Base-by-base conservation (phyloP, 2,888 invertebrate genomes). In the Liodrosophila aerea region DNA sequence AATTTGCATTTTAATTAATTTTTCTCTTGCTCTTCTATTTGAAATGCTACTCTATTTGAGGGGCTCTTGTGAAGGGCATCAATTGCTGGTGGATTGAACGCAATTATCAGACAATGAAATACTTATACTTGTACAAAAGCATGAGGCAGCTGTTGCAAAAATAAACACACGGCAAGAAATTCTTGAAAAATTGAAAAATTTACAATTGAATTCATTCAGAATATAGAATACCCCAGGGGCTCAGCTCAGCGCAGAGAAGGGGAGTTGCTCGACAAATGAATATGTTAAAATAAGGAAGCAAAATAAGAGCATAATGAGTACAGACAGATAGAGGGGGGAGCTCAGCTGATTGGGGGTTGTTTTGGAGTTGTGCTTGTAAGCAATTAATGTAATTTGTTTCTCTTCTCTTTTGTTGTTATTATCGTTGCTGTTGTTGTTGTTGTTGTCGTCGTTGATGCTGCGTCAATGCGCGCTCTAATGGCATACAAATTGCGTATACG, bases 351-450 rank as follows among this genome's bases (percentile, higher is more conserved):
- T 33, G 16, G 37, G 49, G 51, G 45, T 46, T 49, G 52, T 2
- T 43, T 30, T 31, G 29, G 47, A 71, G 56, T 57, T n/a, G 41
- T 16, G 66, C 65, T 54, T 66, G 47, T 69, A 53, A 81, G 70
- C 84, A 78, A 84, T 78, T 84, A 84, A 81, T 81, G 63, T 84
- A 73, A 84, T 81, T 77, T 70, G 73, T 83, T 59, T 67, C 39
- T 15, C 34, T 33, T 16, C 37, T 16, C 12, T 40, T 16, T 12
- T 15, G 12, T 36, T 7, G 9, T 4, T 18, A 7, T 18, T 22
- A 41, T 36, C 11, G 13, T 4, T 44, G 16, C 1, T 16, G 13
- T 4, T 44, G 16, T 1, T 29, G 9, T 15, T 27, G 27, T 4
- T 50, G 13, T 11, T 27, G 16, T 37, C 50, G 5, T 49, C 36